A percentile compares a stretch with the other conserved stretches of the same genome.
These are phyloP conservation scores for Schizopygopsis malacanthus DNA, from an alignment of 2,797 vertebrate species.

Conservation along the genomic window DNA sequence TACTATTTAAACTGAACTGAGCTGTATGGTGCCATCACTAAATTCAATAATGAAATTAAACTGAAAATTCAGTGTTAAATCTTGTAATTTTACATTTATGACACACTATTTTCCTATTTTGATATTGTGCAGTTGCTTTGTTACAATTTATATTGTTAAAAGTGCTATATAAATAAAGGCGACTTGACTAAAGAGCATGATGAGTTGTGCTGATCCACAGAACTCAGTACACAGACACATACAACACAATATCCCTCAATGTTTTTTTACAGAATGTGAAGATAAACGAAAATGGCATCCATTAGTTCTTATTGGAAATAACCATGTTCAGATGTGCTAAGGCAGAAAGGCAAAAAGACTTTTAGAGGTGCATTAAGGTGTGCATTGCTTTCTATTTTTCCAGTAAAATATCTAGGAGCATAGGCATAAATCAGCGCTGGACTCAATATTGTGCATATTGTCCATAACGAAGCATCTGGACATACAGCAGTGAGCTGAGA, in stretches of 20 bases:
- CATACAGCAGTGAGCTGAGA: conserved; percentile 15
- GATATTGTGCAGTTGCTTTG: too few relatives aligned
- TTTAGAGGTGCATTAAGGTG: conserved; percentile 26
- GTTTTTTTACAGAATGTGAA: not conserved
- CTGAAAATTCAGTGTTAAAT: too few relatives aligned
- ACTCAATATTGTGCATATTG: conserved; percentile 10
- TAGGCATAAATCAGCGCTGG: not conserved
- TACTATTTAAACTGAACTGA: too few relatives aligned
- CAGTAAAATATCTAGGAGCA: not conserved
- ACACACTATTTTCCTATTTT: too few relatives aligned
- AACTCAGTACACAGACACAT: not conserved
- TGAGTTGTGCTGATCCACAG: not conserved
- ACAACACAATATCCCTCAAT: not conserved
- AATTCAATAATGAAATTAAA: too few relatives aligned
- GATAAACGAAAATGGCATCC: not conserved
- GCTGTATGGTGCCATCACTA: too few relatives aligned
- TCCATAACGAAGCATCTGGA: conserved; percentile 22
- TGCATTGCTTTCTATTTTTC: not conserved
- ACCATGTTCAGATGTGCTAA: not conserved
- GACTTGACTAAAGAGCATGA: not conserved
- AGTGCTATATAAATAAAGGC: too few relatives aligned
- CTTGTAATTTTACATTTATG: too few relatives aligned
- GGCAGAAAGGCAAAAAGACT: not conserved
- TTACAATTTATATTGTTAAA: too few relatives aligned
- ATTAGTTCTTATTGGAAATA: not conserved